Conservation (phyloP, 2,797 vertebrate species). For the Loriculus beryllinus region DNA sequence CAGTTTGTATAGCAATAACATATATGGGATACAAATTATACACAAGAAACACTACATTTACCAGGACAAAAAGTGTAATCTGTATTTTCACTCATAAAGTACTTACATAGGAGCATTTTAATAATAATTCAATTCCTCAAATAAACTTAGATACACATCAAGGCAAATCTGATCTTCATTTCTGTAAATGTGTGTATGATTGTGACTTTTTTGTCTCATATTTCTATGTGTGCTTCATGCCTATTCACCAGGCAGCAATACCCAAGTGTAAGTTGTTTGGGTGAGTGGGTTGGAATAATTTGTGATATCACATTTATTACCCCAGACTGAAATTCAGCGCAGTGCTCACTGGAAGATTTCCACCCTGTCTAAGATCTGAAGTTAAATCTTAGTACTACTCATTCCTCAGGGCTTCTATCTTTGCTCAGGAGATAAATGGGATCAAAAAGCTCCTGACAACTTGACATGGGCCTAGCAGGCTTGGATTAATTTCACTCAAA, state of each 20-base stretch:
- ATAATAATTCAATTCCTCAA: background rate
- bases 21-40: background rate
- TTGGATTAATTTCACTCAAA: slow-evolving; percentile 24
- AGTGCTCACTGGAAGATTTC: background rate
- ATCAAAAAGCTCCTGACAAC: background rate
- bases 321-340: background rate
- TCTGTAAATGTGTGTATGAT: background rate
- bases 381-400: background rate
- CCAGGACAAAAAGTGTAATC: background rate
- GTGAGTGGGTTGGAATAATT: background rate
- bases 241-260: background rate
- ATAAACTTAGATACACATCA: background rate
- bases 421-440: background rate
- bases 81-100: background rate
- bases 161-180: background rate
- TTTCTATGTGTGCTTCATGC: background rate
- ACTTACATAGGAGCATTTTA: background rate
- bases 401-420: background rate
- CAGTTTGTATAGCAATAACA: background rate
- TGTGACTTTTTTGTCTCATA: background rate
- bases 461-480: background rate
- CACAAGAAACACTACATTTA: background rate
- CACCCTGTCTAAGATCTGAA: background rate
- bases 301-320: background rate
- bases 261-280: background rate